Base-by-base conservation (phyloP, 2,888 invertebrate species). In the Glaucopsyche alexis region DNA sequence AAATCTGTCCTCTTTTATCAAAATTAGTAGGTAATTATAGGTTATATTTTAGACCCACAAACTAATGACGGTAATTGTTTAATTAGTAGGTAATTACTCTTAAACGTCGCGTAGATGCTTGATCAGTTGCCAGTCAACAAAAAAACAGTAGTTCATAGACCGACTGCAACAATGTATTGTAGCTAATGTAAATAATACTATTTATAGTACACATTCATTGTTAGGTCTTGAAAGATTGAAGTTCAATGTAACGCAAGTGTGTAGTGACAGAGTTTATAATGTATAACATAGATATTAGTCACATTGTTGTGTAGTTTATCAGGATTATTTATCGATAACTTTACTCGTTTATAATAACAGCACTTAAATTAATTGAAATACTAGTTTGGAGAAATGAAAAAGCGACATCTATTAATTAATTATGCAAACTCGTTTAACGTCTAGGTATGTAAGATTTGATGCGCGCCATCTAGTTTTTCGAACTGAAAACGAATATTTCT, bases 331-430 rank as follows among this genome's bases (percentile, higher is more conserved):
- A 29, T 29, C 29, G 29, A 1, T 29, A 29, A 29, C 29, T 29
- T 29, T 29, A 29, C 1, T 19, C n/a, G 14, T 19, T 55, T 55
- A 11, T 9, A 11, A 11, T 0, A 19, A 16, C 16, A 60, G 3
- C 13, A 60, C 11, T 2, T 7, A 5, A 11, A 7, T 60, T 13
- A 38, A 2, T 38, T 60, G 11, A n/a, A 38, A 38, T 2, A 3
- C 1, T 7, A 60, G 13, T 1, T 38, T 29, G 29, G 9, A 16
- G 45, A 16, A 42, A 9, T 5, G 5, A 42, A 14, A 47, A 7
- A 69, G 69, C 29, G 69, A 69, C 69, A 69, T 49, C 69, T 69
- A 14, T 69, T 69, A 69, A 49, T 69, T 47, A 49, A 29, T 69
- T 49, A 29, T 19, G 13, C 49, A 49, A 69, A 69, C 49, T 14